Conservation (phyloP, 1,140 invertebrate genomes). For the Palaemon carinicauda region DNA sequence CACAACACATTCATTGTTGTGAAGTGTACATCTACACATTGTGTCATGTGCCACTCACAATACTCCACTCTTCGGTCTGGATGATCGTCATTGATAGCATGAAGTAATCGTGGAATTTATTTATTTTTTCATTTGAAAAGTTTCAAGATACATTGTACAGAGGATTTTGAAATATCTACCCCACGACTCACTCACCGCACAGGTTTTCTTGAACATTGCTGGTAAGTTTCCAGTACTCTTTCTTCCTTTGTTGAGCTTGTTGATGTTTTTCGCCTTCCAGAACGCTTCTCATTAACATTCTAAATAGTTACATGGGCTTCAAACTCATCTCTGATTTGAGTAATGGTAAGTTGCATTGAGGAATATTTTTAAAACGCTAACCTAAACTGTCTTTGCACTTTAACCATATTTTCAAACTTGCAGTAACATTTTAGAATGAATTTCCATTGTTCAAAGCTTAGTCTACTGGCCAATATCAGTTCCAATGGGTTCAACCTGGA, state of each 20-base stretch:
- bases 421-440: conserved; percentile 18
- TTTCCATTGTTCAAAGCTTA: background rate
- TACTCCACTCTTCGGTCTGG: no score
- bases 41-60: no score
- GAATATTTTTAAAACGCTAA: background rate
- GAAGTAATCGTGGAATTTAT: no score
- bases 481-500: background rate
- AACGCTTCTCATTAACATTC: background rate
- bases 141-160: no score
- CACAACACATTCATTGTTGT: no score
- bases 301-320: background rate
- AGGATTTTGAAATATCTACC: background rate
- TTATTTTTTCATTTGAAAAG: no score
- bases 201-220: no score
- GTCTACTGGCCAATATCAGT: background rate
- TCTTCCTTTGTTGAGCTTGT: background rate
- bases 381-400: conserved; percentile 13
- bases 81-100: no score
- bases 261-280: no score
- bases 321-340: background rate
- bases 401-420: background rate
- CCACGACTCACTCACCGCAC: no score
- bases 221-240: background rate
- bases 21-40: no score
- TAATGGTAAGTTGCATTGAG: background rate